Base-by-base conservation (phyloP, 2,888 invertebrate genomes). In the Euplexia lucipara region DNA sequence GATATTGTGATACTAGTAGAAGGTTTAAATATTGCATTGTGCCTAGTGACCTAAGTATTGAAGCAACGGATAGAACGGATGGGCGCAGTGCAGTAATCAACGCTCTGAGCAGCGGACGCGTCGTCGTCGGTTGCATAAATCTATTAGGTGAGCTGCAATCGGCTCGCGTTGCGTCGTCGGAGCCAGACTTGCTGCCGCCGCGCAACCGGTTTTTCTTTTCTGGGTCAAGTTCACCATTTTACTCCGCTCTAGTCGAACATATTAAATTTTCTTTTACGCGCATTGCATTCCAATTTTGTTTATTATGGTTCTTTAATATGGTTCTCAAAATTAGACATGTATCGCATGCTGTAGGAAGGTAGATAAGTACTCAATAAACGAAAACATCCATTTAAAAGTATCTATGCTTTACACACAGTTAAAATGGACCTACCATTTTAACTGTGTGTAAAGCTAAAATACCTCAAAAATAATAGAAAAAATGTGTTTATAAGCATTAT, bases 191-290 rank as follows among this genome's bases (percentile, higher is more conserved):
- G 75, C 64, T 66, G 68, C 79, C 69, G 68, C 61, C 70, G 72
- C 66, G 56, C 71, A 81, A 88, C 88, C 85, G 86, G 86, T 85
- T 78, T 47, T 35, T 30, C 52, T 22, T 32, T 75, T 85, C 82
- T 88, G 82, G 87, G 87, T 85, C 87, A 87, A 87, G 87, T 87
- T 87, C 85, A 86, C 60, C 39, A 72, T 72, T 73, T 70, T 52
- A 68, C 61, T 49, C 53, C 62, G 70, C 60, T 53, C 66, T 20
- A 66, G 60, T 52, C 56, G 44, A 60, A 48, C 49, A 66, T 49
- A 45, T 45, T 32, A 26, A 37, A 18, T 9, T 35, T 48, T 61
- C 56, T 59, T 66, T 60, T 34, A 37, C 41, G 41, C 34, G 20
- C 14, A 37, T 58, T 39, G 14, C n/a, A 35, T 18, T 30, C 35